Conservation (phyloP, 2,888 invertebrate genomes). For the Holacanthella duospinosa region DNA sequence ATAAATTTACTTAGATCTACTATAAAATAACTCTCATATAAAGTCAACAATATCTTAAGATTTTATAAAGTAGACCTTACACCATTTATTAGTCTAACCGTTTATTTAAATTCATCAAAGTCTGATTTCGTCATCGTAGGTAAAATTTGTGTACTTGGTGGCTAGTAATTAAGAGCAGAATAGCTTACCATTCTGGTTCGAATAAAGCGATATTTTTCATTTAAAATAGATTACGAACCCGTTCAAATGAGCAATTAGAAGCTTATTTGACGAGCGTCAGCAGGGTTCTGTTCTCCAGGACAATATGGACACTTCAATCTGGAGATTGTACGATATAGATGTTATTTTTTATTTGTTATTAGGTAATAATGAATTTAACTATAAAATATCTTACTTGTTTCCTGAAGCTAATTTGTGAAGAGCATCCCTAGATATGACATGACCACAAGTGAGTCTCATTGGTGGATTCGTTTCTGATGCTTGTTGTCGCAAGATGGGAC, state of each 20-base stretch:
- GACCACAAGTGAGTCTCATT: conserved; percentile 92
- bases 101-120: no score
- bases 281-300: conserved; percentile 87
- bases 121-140: no score
- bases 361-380: conserved; percentile 1
- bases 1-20: no score
- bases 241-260: conserved; percentile 51
- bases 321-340: conserved; percentile 42
- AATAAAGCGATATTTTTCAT: no score
- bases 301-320: conserved; percentile 99
- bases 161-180: no score
- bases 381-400: conserved; percentile 60
- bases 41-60: no score
- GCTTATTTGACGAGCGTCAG: conserved; percentile 82
- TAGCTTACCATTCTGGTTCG: no score
- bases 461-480: conserved; percentile 93
- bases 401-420: conserved; percentile 86
- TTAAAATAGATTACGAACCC: background rate
- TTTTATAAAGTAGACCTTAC: no score
- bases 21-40: no score
- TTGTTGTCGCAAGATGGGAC: conserved; percentile 94
- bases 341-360: background rate
- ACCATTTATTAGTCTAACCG: no score
- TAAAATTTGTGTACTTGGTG: no score
- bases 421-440: conserved; percentile 95